Base-by-base conservation (phyloP, 2,888 invertebrate genomes). In the Meganola albula region DNA sequence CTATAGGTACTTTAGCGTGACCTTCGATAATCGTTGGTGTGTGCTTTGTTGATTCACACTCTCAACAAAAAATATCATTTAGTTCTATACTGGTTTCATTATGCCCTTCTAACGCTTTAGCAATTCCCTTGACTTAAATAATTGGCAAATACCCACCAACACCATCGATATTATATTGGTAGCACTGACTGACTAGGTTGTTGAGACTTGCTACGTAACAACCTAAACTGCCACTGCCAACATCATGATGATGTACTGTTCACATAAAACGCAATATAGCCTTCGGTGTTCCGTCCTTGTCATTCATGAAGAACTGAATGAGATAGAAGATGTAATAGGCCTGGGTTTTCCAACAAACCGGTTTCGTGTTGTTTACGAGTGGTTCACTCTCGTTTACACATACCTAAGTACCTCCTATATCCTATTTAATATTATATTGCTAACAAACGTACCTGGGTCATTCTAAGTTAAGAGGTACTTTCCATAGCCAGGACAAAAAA, bases 121-220 rank as follows among this genome's bases (percentile, higher is more conserved):
- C 27, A 36, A 27, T 53, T 48, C 40, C 53, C 53, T 52, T 53
- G 53, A 55, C 53, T 53, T 24, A 33, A 40, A 51, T 51, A 51
- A 25, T 38, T 47, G 20, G 21, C 28, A 34, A 31, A 33, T 39
- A 49, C 47, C 30, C 16, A 33, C n/a, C n/a, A n/a, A n/a, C n/a
- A n/a, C n/a, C n/a, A n/a, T n/a, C n/a, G n/a, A n/a, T 20, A n/a
- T 20, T 3, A 20, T 20, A n/a, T 20, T 20, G 20, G 20, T 7
- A 3, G n/a, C 8, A 20, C 20, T 20, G 20, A 7, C 4, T 2
- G 20, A 5, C n/a, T n/a, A 20, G 20, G 20, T n/a, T n/a, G 3
- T 20, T 20, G 3, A 3, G 20, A 3, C 7, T 7, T 20, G n/a
- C 4, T 16, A 2, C 2, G 8, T 20, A 20, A 7, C 20, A 20